Evolutionary conservation across 2,797 vertebrate genomes (phyloP).

Genomic region (Coluber constrictor): DNA sequence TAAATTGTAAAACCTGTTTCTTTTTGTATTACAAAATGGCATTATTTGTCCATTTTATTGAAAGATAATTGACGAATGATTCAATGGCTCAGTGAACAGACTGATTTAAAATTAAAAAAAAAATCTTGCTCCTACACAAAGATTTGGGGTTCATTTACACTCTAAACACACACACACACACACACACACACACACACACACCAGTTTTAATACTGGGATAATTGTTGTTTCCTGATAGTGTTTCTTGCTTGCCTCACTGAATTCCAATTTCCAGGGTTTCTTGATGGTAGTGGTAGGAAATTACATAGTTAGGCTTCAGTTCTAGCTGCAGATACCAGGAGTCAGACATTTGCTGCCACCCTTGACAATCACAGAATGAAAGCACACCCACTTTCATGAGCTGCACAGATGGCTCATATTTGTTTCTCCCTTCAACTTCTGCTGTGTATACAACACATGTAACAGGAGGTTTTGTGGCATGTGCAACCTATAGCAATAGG

Average conservation of each 20-base stretch:
- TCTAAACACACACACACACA: background rate
- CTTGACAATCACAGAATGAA: background rate
- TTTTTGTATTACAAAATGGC: background rate
- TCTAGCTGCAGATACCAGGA: background rate
- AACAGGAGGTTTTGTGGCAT: background rate
- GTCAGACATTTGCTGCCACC: background rate
- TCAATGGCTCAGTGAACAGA: slow-evolving; percentile 1
- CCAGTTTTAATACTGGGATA: background rate
- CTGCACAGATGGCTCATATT: background rate
- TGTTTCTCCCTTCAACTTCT: background rate
- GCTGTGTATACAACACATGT: background rate
- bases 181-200: background rate
- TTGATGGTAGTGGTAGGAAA: background rate
- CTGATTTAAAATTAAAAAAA: background rate
- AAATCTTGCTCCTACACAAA: background rate
- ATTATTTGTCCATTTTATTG: background rate
- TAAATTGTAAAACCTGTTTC: background rate
- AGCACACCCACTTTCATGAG: background rate
- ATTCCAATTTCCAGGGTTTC: background rate
- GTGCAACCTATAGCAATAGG: background rate
- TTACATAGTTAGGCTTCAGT: background rate
- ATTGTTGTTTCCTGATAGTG: background rate
- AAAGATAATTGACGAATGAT: slow-evolving; percentile 13
- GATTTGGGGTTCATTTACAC: background rate
- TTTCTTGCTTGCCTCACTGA: background rate